These are phyloP conservation scores for Crypturellus tataupa DNA, from an alignment of 2,797 vertebrate species.

Conservation along the genomic window DNA sequence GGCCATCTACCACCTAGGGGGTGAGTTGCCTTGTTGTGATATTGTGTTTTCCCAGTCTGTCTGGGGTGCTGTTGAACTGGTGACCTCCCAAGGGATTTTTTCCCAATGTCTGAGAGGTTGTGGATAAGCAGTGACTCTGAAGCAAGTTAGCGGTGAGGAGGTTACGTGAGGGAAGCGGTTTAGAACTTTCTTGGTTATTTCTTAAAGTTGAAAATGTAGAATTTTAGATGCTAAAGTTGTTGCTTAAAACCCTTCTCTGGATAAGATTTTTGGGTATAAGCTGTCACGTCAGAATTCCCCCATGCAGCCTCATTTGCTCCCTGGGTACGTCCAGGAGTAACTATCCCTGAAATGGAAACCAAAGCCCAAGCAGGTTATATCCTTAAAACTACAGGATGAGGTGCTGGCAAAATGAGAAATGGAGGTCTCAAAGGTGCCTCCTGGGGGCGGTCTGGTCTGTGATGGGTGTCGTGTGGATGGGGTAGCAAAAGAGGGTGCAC, in stretches of 20 bases:
- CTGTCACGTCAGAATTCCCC: neutral
- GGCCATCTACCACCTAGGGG: accelerated
- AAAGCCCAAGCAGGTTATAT: neutral
- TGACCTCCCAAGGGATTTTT: accelerated
- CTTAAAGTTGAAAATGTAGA: neutral
- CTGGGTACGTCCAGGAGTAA: neutral
- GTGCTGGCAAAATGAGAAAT: neutral
- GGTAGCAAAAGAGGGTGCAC: neutral
- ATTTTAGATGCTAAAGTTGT: neutral
- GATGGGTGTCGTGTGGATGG: too few species aligned
- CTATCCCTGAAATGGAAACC: neutral
- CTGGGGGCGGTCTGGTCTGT: too few species aligned
- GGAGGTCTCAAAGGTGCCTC: neutral
- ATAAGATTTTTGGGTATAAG: neutral
- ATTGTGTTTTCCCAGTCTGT: accelerated
- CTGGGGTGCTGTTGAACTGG: accelerated
- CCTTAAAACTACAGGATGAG: neutral
- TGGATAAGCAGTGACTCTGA: accelerated
- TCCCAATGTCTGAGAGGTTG: neutral
- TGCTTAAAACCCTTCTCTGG: neutral
- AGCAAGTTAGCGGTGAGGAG: neutral
- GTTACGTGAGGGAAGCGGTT: accelerated
- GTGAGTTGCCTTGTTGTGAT: too few species aligned
- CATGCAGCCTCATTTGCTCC: neutral
- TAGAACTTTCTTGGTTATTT: neutral